A percentile compares a stretch with the other conserved stretches of the same genome.
phyloP scores from a whole-genome alignment of 2,797 vertebrate genomes.

The Ctenosaura bakeri region DNA sequence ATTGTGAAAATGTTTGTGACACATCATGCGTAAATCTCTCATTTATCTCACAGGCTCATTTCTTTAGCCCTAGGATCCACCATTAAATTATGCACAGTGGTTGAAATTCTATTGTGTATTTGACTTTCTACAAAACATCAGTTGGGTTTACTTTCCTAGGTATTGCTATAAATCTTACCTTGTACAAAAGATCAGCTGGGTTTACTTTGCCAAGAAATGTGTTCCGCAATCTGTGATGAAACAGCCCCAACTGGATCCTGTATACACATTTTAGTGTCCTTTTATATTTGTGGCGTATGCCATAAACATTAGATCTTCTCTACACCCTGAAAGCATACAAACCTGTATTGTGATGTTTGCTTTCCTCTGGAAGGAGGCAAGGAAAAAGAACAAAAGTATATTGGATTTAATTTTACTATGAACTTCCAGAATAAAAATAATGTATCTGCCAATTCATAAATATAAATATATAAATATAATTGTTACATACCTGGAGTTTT shows the following conservation, averaged over 20 bases:
- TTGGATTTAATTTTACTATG: conserved; percentile 10
- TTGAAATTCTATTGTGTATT: too few species aligned
- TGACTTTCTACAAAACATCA: too few species aligned
- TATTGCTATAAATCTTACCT: not conserved
- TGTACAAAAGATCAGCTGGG: conserved; percentile 40
- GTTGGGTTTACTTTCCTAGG: too few species aligned
- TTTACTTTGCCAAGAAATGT: conserved; percentile 19
- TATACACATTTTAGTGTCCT: not conserved
- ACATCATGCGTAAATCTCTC: too few species aligned
- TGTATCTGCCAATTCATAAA: not conserved
- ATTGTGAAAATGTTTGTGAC: not conserved
- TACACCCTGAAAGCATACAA: conserved; percentile 22
- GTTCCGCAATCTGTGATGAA: not conserved
- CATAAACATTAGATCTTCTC: conserved; percentile 7
- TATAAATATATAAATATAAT: conserved; percentile 1
- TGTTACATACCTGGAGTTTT: not conserved
- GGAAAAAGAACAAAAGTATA: not conserved
- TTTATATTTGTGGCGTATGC: not conserved
- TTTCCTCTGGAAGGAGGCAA: conserved; percentile 31
- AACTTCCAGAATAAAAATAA: not conserved
- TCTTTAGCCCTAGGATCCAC: not conserved
- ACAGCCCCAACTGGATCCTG: not conserved
- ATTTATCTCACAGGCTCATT: not conserved
- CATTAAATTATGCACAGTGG: not conserved
- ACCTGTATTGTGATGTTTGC: not conserved